Percentiles rank a stretch among this genome's conserved stretches.
These are phyloP conservation scores for Chrysaora quinquecirrha DNA, from an alignment of 30 jellyfish, hydroid and myxozoan species.

Conservation along the genomic window DNA sequence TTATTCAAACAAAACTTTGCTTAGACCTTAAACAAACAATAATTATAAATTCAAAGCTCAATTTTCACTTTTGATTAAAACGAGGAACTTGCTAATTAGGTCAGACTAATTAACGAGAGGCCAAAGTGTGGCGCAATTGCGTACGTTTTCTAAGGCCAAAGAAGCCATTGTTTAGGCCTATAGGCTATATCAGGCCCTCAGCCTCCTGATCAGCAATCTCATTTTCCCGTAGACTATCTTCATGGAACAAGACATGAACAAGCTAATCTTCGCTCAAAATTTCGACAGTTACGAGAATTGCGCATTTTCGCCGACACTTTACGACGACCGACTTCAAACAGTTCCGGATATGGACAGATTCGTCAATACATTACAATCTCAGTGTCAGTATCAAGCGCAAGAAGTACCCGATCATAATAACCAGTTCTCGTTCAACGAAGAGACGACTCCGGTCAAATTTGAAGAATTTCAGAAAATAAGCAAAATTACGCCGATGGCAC, in stretches of 20 bases:
- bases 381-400: slow-evolving; percentile 4
- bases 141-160: too few relatives aligned
- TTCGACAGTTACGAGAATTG: slow-evolving; percentile 29
- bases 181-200: too few relatives aligned
- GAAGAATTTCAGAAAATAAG: slow-evolving; percentile 25
- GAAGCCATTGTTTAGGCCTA: too few relatives aligned
- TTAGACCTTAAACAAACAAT: neutral
- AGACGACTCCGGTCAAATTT: slow-evolving; percentile 51
- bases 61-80: neutral
- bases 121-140: neutral
- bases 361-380: neutral
- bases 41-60: neutral
- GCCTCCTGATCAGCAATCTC: too few relatives aligned
- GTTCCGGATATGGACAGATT: slow-evolving; percentile 59
- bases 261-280: too few relatives aligned
- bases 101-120: neutral
- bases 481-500: slow-evolving; percentile 50
- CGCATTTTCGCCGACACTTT: slow-evolving; percentile 8
- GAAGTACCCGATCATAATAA: slow-evolving; percentile 37
- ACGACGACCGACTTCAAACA: slow-evolving; percentile 58
- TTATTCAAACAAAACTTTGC: neutral
- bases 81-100: neutral
- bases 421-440: slow-evolving; percentile 6
- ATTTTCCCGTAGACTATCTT: too few relatives aligned
- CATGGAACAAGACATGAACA: too few relatives aligned